A percentile compares a stretch with the other conserved stretches of the same genome.
These are phyloP conservation scores for Linnaemya tessellans DNA, from an alignment of 2,888 invertebrate species.

Conservation along the genomic window DNA sequence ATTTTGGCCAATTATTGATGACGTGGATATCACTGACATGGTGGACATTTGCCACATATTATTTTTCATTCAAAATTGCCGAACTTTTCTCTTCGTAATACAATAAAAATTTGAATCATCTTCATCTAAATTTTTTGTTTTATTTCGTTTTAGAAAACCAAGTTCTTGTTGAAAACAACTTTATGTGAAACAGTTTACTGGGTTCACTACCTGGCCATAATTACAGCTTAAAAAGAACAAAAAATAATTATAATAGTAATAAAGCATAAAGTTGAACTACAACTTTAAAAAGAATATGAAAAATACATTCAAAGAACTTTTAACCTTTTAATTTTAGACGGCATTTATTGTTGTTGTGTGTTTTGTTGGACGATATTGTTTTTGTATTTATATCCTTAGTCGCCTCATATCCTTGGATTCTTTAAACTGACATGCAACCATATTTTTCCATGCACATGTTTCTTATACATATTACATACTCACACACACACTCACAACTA, in stretches of 20 bases:
- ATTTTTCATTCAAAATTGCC: no score
- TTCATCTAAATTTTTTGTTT: no score
- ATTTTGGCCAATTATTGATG: no score
- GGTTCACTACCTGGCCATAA: constrained; percentile 19
- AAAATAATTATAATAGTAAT: constrained; percentile 1
- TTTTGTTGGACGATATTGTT: constrained; percentile 23
- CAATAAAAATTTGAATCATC: no score
- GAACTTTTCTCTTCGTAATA: no score
- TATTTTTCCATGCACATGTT: constrained; percentile 23
- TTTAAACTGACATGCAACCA: constrained; percentile 68
- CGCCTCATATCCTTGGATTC: constrained; percentile 66
- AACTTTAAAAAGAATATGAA: not conserved
- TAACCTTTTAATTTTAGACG: constrained; percentile 40
- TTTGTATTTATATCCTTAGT: constrained; percentile 45
- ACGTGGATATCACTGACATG: no score
- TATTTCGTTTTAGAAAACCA: no score
- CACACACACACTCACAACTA: not conserved
- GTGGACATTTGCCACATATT: no score
- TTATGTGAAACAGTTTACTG: constrained; percentile 13
- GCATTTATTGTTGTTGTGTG: constrained; percentile 7
- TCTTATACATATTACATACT: constrained; percentile 15
- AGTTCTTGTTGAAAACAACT: no score
- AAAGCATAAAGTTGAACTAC: constrained; percentile 12
- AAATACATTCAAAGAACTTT: constrained; percentile 46
- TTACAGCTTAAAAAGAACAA: constrained; percentile 21